These are phyloP conservation scores for Sapayoa aenigma DNA, from an alignment of 2,113 vertebrate species.

Conservation along the genomic window DNA sequence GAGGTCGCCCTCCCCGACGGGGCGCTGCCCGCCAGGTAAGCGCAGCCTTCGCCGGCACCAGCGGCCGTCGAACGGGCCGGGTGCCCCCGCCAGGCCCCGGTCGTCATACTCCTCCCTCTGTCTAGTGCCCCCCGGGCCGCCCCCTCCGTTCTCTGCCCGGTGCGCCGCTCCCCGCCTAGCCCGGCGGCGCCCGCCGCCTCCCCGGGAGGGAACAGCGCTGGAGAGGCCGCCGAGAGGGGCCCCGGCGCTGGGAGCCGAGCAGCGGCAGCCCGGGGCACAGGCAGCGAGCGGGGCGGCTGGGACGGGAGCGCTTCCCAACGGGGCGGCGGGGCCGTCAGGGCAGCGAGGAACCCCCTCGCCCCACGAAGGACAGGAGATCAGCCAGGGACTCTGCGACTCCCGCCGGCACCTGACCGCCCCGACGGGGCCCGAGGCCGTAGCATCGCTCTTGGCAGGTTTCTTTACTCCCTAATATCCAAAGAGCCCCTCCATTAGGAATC, in stretches of 20 bases:
- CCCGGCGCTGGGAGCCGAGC: neutral
- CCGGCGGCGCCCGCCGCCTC: neutral
- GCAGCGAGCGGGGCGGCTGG: neutral
- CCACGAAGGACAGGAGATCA: neutral
- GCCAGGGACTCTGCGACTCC: neutral
- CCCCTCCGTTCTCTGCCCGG: neutral
- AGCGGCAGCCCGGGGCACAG: neutral
- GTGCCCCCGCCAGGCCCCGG: no score
- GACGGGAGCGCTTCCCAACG: neutral
- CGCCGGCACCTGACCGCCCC: neutral
- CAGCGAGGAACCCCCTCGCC: neutral
- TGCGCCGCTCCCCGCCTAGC: neutral
- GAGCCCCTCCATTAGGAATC: neutral
- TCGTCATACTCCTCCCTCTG: no score
- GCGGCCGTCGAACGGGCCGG: neutral
- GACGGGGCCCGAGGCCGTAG: neutral
- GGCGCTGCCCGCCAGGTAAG: neutral
- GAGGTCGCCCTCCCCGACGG: neutral
- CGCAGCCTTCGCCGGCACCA: neutral
- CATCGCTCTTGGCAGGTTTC: neutral
- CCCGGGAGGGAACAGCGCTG: neutral
- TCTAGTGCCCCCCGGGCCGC: neutral
- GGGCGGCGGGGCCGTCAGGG: no score
- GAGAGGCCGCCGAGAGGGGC: neutral
- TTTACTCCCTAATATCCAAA: neutral